Base-by-base conservation (phyloP, 2,888 invertebrate species). In the Volucella inflata region DNA sequence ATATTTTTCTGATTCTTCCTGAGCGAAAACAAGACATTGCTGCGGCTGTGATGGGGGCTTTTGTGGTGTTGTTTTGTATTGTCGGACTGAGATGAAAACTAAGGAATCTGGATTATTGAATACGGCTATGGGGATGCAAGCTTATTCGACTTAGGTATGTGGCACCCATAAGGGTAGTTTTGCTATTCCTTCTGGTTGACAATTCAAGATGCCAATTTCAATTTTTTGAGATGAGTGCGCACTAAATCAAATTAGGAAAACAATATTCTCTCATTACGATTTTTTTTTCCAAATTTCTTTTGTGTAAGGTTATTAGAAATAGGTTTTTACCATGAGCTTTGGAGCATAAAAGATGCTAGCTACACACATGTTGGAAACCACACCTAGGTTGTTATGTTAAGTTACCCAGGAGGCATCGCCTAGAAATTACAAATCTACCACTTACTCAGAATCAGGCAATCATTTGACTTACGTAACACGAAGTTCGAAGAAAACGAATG, bases 1-100 rank as follows among this genome's bases (percentile, higher is more conserved):
- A 85, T 85, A 85, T 85, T 85, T 85, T 85, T 81, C 76, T 80
- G 80, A 81, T 81, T 76, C 72, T 76, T 81, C 71, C 72, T 53
- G 60, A 64, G 30, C 60, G 67, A 71, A 67, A 75, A 80, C 71
- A 70, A 70, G 75, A 71, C 62, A 71, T 70, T 40, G 21, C 51
- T 60, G 57, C 76, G 71, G 30, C 30, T 68, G 55, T 48, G 62
- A 67, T n/a, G 42, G 55, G 36, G 62, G 51, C 71, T 76, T 85
- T 60, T 80, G 44, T 75, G 51, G 59, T 11, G 59, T 42, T 50
- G 48, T 36, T 50, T 40, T 30, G 62, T 64, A 36, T 55, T 44
- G 48, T 65, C 21, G 68, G 30, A 65, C 46, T 48, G 17, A 65
- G 67, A 48, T n/a, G 65, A 48, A 67, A 57, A 59, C 44, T 55